Conservation (phyloP, 1,140 invertebrate genomes). For the Hyles euphorbiae region DNA sequence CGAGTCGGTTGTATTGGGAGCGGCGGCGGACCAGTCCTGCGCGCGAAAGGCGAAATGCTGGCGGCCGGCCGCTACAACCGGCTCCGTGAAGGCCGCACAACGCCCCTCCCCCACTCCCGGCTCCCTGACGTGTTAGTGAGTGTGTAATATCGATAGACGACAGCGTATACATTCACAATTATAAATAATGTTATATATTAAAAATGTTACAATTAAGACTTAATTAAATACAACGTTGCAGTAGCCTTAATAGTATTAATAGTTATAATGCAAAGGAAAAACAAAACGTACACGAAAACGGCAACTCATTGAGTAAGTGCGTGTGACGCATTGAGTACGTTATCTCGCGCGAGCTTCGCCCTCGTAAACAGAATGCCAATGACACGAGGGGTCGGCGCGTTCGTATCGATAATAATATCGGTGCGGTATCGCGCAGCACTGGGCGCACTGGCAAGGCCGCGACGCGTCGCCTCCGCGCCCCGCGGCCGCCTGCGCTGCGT, state of each 20-base stretch:
- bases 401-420: constrained; percentile 55
- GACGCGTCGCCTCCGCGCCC: constrained; percentile 37
- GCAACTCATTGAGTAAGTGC: constrained; percentile 28
- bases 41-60: constrained; percentile 71
- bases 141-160: constrained; percentile 50
- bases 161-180: not conserved
- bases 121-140: constrained; percentile 36
- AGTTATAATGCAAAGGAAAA: not conserved
- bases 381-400: constrained; percentile 52
- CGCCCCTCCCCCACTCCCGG: constrained; percentile 48
- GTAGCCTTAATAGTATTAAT: too few species aligned
- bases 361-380: constrained; percentile 68
- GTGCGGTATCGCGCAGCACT: constrained; percentile 50
- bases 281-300: constrained; percentile 13
- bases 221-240: too few species aligned
- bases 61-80: constrained; percentile 65
- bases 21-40: constrained; percentile 53
- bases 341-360: constrained; percentile 47
- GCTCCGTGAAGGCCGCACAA: constrained; percentile 64
- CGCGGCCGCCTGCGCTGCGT: constrained; percentile 25
- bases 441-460: constrained; percentile 62
- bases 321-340: constrained; percentile 30
- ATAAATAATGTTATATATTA: not conserved
- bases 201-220: not conserved
- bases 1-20: constrained; percentile 44